Conservation (phyloP, 2,888 invertebrate species). For the Tipula confusa region DNA sequence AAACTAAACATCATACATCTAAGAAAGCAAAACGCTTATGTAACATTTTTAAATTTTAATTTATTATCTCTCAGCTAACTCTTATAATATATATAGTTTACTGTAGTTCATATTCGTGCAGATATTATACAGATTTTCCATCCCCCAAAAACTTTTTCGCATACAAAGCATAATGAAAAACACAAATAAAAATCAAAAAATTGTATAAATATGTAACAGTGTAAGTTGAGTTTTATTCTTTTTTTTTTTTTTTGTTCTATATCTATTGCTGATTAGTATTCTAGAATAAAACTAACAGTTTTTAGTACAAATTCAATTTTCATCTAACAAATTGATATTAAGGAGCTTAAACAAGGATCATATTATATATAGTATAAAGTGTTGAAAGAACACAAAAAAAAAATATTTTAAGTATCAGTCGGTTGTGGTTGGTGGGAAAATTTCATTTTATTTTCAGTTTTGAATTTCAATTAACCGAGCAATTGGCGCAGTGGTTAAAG, state of each 20-base stretch:
- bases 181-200: no score
- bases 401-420: not conserved
- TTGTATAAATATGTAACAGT: no score
- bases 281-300: constrained; percentile 5
- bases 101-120: not conserved
- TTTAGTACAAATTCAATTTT: constrained; percentile 12
- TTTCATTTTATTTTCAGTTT: constrained; percentile 13
- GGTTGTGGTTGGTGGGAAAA: not conserved
- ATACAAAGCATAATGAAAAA: not conserved
- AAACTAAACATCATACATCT: not conserved
- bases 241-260: not conserved
- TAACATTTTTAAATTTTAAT: not conserved
- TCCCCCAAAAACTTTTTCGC: not conserved
- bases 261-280: not conserved
- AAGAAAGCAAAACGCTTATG: not conserved
- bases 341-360: not conserved
- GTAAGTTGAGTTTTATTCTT: not conserved
- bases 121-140: not conserved
- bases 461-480: not conserved
- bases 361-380: no score
- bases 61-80: not conserved
- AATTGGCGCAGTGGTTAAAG: no score
- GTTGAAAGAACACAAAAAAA: not conserved
- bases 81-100: not conserved
- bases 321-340: constrained; percentile 3